Percentiles rank a stretch among this genome's conserved stretches.
These are phyloP conservation scores for Argyrosomus regius DNA, from an alignment of 2,797 vertebrate genomes.

Conservation along the genomic window DNA sequence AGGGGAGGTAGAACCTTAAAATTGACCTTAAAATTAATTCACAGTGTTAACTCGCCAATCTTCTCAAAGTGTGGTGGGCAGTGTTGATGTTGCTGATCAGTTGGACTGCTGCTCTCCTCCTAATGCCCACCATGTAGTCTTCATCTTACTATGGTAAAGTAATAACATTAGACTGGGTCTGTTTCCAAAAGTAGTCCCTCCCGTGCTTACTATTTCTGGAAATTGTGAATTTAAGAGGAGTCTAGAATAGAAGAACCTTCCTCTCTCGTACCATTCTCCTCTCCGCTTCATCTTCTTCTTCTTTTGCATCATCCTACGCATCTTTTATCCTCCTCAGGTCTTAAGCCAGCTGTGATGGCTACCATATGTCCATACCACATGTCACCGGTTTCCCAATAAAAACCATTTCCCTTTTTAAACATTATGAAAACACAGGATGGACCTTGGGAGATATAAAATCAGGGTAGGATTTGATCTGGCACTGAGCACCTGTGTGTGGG, in stretches of 20 bases:
- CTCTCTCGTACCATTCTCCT: conserved; percentile 7
- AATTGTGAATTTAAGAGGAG: conserved; percentile 30
- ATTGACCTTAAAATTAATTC: no score
- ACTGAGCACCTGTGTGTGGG: conserved; percentile 75
- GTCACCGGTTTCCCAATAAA: conserved; percentile 76
- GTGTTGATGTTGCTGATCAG: background rate
- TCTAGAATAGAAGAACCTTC: conserved; percentile 15
- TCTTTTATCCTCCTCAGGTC: conserved; percentile 60
- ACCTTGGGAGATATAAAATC: conserved; percentile 79
- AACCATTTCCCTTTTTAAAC: conserved; percentile 70
- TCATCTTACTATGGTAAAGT: conserved; percentile 42
- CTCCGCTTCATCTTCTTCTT: conserved; percentile 22
- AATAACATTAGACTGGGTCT: conserved; percentile 32
- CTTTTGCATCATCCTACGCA: conserved; percentile 53
- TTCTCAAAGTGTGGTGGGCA: background rate
- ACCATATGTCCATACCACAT: conserved; percentile 84
- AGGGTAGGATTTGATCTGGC: conserved; percentile 76
- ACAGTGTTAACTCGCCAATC: background rate
- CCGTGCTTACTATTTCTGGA: conserved; percentile 64
- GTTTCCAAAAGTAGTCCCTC: conserved; percentile 44
- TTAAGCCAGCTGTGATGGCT: conserved; percentile 71
- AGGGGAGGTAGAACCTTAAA: no score
- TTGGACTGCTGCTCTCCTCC: background rate
- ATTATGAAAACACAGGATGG: conserved; percentile 74
- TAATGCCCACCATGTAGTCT: background rate